Evolutionary conservation across 2,797 vertebrate species (phyloP).

Genomic region (Pipistrellus nathusii): DNA sequence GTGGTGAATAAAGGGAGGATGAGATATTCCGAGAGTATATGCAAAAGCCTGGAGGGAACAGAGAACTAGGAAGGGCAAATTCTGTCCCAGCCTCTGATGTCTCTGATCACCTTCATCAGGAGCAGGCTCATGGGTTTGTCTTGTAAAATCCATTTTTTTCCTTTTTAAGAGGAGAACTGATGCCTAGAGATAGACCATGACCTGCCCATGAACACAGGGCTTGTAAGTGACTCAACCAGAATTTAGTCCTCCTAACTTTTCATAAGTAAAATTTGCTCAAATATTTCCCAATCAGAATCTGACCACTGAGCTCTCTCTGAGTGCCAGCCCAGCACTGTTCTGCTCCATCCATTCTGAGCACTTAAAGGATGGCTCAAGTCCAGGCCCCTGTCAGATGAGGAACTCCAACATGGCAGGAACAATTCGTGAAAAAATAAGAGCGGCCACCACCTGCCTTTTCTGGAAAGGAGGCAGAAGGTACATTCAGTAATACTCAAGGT

Average conservation of each 20-base stretch:
- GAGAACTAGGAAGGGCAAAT: not conserved
- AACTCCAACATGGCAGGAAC: not conserved
- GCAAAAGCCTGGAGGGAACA: slow-evolving; percentile 7
- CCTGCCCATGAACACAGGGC: not conserved
- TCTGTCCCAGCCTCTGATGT: not conserved
- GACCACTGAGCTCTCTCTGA: not conserved
- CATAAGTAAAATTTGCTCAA: not conserved
- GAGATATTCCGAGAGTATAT: not conserved
- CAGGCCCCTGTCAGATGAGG: not conserved
- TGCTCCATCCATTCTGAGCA: not conserved
- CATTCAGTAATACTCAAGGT: not conserved
- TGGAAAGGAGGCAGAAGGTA: not conserved
- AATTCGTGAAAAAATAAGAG: slow-evolving; percentile 9
- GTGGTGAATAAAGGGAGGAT: not conserved
- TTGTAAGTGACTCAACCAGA: slow-evolving; percentile 34
- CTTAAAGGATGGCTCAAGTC: not conserved
- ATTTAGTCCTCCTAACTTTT: slow-evolving; percentile 1
- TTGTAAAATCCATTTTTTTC: not conserved
- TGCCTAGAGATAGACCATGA: not conserved
- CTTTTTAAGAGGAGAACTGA: slow-evolving; percentile 6
- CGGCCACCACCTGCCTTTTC: not conserved
- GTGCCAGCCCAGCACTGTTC: not conserved
- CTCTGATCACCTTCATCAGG: not conserved
- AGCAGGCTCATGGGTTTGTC: not conserved
- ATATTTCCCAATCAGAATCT: not conserved